Evolutionary conservation across 35 echinoderm and acorn worm species (phyloP).

Genomic region (Chiridota heheva): DNA sequence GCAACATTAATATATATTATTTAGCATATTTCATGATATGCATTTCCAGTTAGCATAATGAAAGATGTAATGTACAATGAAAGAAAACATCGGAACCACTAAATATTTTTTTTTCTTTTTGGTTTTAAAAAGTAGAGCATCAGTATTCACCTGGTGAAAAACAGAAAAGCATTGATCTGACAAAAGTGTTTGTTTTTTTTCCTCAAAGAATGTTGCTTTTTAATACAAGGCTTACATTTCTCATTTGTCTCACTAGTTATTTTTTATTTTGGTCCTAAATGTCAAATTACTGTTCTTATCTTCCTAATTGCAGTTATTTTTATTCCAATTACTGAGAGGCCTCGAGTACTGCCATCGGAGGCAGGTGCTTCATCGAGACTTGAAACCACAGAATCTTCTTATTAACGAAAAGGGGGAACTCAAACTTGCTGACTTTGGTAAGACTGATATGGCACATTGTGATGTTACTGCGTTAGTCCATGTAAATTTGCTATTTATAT

Average conservation of each 20-base stretch:
- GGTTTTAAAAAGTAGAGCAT: no score
- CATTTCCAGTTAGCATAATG: no score
- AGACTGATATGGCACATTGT: constrained; percentile 10
- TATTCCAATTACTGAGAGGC: constrained; percentile 98
- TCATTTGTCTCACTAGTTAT: background rate
- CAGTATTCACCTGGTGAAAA: no score
- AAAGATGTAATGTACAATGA: no score
- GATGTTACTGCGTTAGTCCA: background rate
- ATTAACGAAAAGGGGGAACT: constrained; percentile 99
- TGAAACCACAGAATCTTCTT: constrained; percentile 97
- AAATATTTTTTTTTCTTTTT: no score
- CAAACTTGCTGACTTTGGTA: constrained; percentile 98
- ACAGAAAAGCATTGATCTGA: no score
- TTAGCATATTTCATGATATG: no score
- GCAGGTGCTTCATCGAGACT: constrained; percentile 90
- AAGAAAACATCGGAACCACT: no score
- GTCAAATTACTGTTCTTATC: background rate
- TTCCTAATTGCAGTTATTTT: constrained; percentile 73
- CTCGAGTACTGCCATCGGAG: constrained; percentile 88
- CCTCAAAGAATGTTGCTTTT: no score
- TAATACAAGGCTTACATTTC: no score
- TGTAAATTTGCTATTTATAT: background rate
- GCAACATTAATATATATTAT: no score
- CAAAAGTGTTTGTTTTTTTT: no score
- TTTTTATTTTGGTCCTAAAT: background rate